Conservation (phyloP, 2,113 vertebrate genomes). For the Hemicordylus capensis region DNA sequence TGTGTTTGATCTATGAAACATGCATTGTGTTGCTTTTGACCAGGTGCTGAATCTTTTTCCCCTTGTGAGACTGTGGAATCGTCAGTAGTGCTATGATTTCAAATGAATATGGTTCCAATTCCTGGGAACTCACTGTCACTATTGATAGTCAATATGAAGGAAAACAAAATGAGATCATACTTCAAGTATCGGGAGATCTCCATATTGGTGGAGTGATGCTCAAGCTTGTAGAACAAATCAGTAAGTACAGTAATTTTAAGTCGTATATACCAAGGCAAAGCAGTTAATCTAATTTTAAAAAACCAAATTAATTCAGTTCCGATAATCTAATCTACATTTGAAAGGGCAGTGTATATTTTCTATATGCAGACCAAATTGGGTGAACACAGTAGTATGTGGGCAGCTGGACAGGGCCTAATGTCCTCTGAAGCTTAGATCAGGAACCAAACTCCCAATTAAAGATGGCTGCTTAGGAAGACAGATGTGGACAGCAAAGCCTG, state of each 20-base stretch:
- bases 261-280: background rate
- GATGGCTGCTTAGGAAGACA: too few relatives aligned
- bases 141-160: constrained; percentile 82
- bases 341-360: background rate
- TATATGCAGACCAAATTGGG: background rate
- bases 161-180: constrained; percentile 67
- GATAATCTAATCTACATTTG: background rate
- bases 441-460: too few relatives aligned
- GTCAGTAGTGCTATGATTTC: constrained; percentile 75
- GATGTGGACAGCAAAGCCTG: too few relatives aligned
- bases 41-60: background rate
- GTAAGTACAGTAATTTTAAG: constrained; percentile 79
- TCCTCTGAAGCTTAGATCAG: too few relatives aligned
- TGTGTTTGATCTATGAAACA: background rate
- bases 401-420: background rate
- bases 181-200: constrained; percentile 89
- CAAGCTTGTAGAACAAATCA: constrained; percentile 91
- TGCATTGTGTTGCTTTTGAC: constrained; percentile 1
- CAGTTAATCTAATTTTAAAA: background rate
- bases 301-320: background rate
- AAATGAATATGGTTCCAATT: constrained; percentile 78
- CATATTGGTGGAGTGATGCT: constrained; percentile 97
- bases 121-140: constrained; percentile 88
- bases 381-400: background rate
- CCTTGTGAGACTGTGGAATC: constrained; percentile 43